Evolutionary conservation across 2,888 invertebrate genomes (phyloP).

Genomic region (Theodoxus fluviatilis): DNA sequence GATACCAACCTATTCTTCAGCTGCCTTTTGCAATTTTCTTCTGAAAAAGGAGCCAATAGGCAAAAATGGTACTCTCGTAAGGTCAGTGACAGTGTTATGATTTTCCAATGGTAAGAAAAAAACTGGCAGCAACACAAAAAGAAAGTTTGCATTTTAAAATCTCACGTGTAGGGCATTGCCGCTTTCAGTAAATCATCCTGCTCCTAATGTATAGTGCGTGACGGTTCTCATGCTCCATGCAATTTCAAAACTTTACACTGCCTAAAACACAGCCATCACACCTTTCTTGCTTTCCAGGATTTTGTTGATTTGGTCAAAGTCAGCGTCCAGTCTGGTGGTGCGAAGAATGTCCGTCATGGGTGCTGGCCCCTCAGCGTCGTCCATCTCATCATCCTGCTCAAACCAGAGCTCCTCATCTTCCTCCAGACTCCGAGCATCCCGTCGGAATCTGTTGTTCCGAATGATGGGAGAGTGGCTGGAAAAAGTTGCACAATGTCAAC

Average conservation of each 20-base stretch:
- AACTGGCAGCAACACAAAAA: too few species aligned
- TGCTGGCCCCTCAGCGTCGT: constrained; percentile 59
- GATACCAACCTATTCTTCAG: too few species aligned
- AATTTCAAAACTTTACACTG: background rate
- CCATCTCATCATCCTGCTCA: constrained; percentile 83
- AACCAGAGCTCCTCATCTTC: constrained; percentile 99
- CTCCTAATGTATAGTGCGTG: too few species aligned
- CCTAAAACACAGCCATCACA: constrained; percentile 30
- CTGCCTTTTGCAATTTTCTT: too few species aligned
- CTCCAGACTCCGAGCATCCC: constrained; percentile 91
- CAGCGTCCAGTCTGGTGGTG: constrained; percentile 71
- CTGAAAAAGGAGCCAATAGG: too few species aligned
- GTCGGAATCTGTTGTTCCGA: constrained; percentile 75
- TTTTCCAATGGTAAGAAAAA: too few species aligned
- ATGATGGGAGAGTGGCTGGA: constrained; percentile 78
- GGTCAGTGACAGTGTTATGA: too few species aligned
- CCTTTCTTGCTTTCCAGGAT: constrained; percentile 74
- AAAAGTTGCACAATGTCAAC: constrained; percentile 3
- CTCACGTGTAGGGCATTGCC: too few species aligned
- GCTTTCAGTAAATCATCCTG: too few species aligned
- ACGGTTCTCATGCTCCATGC: background rate
- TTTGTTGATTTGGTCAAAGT: constrained; percentile 74
- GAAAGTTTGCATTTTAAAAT: too few species aligned
- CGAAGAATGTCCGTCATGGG: constrained; percentile 68
- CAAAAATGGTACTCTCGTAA: too few species aligned